These are phyloP conservation scores for Anneissia japonica DNA, from an alignment of 35 echinoderm and acorn worm species.

Conservation along the genomic window DNA sequence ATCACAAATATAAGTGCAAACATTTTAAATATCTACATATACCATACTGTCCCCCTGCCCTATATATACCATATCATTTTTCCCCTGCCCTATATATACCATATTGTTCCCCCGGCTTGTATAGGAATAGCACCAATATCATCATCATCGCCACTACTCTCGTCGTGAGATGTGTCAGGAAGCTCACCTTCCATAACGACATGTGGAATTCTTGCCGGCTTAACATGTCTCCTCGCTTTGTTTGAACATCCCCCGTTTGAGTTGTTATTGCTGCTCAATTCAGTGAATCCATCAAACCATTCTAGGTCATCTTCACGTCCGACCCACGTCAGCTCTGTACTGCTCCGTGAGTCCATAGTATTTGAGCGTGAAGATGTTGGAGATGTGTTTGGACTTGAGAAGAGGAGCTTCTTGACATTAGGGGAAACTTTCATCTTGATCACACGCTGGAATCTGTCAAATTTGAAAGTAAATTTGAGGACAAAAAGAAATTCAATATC, in stretches of 20 bases:
- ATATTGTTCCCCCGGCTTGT: neutral
- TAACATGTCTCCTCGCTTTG: too few species aligned
- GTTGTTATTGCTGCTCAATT: neutral
- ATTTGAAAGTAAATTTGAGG: neutral
- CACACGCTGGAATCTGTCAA: neutral
- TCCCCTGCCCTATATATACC: constrained; percentile 2
- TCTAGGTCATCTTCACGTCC: neutral
- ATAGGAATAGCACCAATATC: neutral
- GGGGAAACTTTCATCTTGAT: neutral
- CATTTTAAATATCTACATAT: too few species aligned
- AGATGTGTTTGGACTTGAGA: neutral
- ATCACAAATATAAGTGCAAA: too few species aligned
- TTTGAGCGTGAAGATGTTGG: neutral
- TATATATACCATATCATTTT: too few species aligned
- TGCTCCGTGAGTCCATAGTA: neutral
- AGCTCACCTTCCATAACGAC: neutral
- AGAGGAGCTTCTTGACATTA: neutral
- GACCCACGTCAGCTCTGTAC: neutral
- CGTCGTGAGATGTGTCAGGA: neutral
- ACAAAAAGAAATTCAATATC: neutral
- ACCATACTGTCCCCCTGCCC: too few species aligned
- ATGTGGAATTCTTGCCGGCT: neutral
- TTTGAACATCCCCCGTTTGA: neutral
- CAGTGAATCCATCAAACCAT: neutral
- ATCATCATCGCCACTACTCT: neutral